Evolutionary conservation across 1,140 invertebrate genomes (phyloP).

Genomic region (Platyscapa corneri): DNA sequence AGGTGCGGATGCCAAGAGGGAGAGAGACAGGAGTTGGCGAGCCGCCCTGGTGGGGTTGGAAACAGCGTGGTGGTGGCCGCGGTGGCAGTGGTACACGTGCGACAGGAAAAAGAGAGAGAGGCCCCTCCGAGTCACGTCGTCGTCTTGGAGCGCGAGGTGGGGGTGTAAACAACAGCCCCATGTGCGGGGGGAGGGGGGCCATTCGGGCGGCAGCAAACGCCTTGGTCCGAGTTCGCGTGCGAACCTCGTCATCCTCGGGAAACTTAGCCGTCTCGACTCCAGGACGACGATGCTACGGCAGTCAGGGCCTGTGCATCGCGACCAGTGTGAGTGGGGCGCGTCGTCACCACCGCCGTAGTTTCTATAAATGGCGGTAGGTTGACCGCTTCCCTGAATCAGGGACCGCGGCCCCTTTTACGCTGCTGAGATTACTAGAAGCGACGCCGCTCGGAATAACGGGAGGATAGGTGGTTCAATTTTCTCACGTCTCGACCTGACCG

Average conservation of each 20-base stretch:
- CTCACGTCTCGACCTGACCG: no score
- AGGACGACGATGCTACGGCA: no score
- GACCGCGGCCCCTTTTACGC: neutral
- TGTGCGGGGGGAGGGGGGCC: slow-evolving; percentile 38
- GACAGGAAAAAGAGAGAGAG: slow-evolving; percentile 53
- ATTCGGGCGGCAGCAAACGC: neutral
- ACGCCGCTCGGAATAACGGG: no score
- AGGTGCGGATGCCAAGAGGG: slow-evolving; percentile 70
- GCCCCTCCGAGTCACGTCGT: slow-evolving; percentile 66
- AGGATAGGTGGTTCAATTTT: no score
- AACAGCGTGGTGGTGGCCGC: slow-evolving; percentile 74
- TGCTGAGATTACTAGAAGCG: no score
- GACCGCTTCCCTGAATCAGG: slow-evolving; percentile 6
- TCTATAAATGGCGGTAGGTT: slow-evolving; percentile 15
- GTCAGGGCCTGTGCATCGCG: no score
- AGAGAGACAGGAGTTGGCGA: slow-evolving; percentile 9
- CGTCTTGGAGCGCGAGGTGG: slow-evolving; percentile 65
- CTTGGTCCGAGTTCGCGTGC: neutral
- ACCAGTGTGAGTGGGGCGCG: no score
- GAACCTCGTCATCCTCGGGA: neutral
- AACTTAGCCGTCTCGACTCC: neutral
- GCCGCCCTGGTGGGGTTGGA: slow-evolving; percentile 72
- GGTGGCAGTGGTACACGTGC: slow-evolving; percentile 55
- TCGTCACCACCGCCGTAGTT: neutral
- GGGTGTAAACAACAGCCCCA: slow-evolving; percentile 73